phyloP scores from a whole-genome alignment of 1,140 invertebrate genomes.

The Camponotus pennsylvanicus region DNA sequence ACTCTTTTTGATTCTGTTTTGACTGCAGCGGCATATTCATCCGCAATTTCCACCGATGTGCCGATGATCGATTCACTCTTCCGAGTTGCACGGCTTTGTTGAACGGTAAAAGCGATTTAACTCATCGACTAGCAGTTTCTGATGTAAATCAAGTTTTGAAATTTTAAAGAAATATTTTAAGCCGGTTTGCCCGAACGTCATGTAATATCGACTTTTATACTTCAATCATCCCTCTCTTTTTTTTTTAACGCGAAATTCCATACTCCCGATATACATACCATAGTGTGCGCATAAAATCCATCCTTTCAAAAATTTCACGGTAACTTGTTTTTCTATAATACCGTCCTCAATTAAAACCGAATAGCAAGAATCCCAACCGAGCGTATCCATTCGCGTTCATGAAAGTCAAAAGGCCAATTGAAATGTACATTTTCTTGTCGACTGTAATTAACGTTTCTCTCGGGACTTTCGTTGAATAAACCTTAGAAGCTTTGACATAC shows the following conservation, averaged over 20 bases:
- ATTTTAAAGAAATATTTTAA: slow-evolving; percentile 41
- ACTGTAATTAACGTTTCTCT: slow-evolving; percentile 58
- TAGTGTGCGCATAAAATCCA: background rate
- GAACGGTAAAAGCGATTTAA: slow-evolving; percentile 34
- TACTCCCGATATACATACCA: background rate
- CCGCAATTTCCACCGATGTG: slow-evolving; percentile 18
- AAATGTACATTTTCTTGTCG: slow-evolving; percentile 51
- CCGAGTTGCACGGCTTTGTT: slow-evolving; percentile 18
- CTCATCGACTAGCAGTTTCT: background rate
- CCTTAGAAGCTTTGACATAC: slow-evolving; percentile 57
- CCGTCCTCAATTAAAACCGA: slow-evolving; percentile 12
- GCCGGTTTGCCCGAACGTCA: background rate
- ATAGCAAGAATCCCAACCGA: background rate
- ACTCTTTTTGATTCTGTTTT: slow-evolving; percentile 36
- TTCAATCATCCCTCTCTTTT: background rate
- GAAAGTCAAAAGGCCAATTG: slow-evolving; percentile 58
- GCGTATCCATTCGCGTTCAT: background rate
- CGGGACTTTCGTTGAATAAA: slow-evolving; percentile 43
- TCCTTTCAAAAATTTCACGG: slow-evolving; percentile 29
- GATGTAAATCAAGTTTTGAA: slow-evolving; percentile 26
- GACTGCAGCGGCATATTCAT: slow-evolving; percentile 38
- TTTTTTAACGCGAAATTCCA: background rate
- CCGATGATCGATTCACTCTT: slow-evolving; percentile 34
- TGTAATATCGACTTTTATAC: slow-evolving; percentile 10
- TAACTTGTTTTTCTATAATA: slow-evolving; percentile 22